Conservation (phyloP, 2,113 vertebrate species). For the Antennarius striatus region DNA sequence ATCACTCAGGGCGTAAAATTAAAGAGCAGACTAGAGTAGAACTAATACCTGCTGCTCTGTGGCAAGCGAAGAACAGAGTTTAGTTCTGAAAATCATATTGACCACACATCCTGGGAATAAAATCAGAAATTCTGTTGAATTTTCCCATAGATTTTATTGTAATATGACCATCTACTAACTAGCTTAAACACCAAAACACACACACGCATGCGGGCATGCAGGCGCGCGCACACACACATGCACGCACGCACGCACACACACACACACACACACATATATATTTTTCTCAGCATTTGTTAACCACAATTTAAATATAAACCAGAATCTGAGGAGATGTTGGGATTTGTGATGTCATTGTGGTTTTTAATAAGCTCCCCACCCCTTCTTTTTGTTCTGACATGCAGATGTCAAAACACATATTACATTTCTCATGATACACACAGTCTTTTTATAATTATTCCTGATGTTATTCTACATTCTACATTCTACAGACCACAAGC, state of each 20-base stretch:
- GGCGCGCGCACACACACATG: slow-evolving; percentile 44
- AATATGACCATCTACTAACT: slow-evolving; percentile 75
- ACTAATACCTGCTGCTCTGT: slow-evolving; percentile 52
- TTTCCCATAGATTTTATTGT: slow-evolving; percentile 62
- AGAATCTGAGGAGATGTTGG: slow-evolving; percentile 48
- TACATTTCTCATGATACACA: slow-evolving; percentile 60
- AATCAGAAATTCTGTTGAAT: slow-evolving; percentile 60
- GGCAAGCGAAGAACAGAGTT: slow-evolving; percentile 49
- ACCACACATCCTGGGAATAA: slow-evolving; percentile 69
- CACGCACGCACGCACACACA: slow-evolving; percentile 35
- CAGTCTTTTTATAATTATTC: slow-evolving; percentile 66
- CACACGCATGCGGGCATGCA: slow-evolving; percentile 21
- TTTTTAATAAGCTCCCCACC: slow-evolving; percentile 38
- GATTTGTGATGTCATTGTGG: slow-evolving; percentile 71
- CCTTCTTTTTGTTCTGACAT: slow-evolving; percentile 56
- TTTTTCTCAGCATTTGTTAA: slow-evolving; percentile 66
- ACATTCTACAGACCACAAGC: slow-evolving; percentile 57
- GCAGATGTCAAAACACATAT: slow-evolving; percentile 69
- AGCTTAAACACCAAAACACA: slow-evolving; percentile 32
- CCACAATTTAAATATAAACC: slow-evolving; percentile 14
- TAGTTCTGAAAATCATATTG: slow-evolving; percentile 63
- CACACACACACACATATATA: slow-evolving; percentile 46
- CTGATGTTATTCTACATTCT: slow-evolving; percentile 70
- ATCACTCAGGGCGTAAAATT: slow-evolving; percentile 68
- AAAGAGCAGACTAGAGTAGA: slow-evolving; percentile 64